These are phyloP conservation scores for Patella caerulea DNA, from an alignment of 2,888 invertebrate genomes.

Conservation along the genomic window DNA sequence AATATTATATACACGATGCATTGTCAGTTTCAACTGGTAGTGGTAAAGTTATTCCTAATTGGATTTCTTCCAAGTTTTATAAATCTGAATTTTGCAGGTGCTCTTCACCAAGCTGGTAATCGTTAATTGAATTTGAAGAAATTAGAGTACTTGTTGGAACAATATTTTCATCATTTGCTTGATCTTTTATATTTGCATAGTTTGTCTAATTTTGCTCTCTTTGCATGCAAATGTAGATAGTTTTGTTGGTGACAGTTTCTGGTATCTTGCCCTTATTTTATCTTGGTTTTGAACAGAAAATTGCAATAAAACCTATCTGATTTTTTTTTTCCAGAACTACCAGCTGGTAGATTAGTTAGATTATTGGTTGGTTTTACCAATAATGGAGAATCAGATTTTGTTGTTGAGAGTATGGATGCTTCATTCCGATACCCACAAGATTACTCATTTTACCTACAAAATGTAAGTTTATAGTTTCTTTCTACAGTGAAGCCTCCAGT, in stretches of 20 bases:
- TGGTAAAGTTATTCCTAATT: not conserved
- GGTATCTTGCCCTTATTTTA: too few species aligned
- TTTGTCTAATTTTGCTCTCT: too few species aligned
- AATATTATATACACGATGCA: too few species aligned
- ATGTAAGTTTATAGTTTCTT: constrained; percentile 73
- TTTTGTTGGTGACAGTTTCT: too few species aligned
- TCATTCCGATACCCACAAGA: constrained; percentile 99
- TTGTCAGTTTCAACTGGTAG: not conserved
- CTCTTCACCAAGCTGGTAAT: not conserved
- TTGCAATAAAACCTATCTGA: not conserved
- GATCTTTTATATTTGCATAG: too few species aligned
- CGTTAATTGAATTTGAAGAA: too few species aligned
- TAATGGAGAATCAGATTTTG: constrained; percentile 88
- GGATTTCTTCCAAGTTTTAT: not conserved
- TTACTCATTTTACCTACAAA: constrained; percentile 97
- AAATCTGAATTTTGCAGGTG: not conserved
- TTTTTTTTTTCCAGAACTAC: constrained; percentile 78
- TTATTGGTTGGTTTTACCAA: constrained; percentile 97
- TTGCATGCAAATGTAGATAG: too few species aligned
- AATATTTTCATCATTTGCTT: too few species aligned
- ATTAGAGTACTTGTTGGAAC: too few species aligned
- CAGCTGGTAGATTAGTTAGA: constrained; percentile 92
- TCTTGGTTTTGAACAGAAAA: too few species aligned
- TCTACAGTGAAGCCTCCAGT: not conserved
- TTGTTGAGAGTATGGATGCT: constrained; percentile 93